A percentile compares a stretch with the other conserved stretches of the same genome.
phyloP scores from a whole-genome alignment of 2,888 invertebrate genomes.

The Myathropa florea region DNA sequence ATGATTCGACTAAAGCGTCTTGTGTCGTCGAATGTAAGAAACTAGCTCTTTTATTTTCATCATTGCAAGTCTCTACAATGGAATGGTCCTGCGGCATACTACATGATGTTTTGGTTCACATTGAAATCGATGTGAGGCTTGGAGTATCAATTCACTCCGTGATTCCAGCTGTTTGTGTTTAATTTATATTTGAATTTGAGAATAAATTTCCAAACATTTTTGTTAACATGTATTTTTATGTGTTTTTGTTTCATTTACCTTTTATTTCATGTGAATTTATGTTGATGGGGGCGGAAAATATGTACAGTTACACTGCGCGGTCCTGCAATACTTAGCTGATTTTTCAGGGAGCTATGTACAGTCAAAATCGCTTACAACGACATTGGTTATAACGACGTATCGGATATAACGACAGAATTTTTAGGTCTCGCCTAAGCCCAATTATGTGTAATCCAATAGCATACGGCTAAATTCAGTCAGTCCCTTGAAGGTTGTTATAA shows the following conservation, averaged over 20 bases:
- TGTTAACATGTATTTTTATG: background rate
- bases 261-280: background rate
- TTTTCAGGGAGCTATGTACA: no score
- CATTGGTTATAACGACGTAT: no score
- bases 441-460: no score
- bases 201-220: background rate
- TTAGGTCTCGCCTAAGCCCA: no score
- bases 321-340: no score
- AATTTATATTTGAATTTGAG: slow-evolving; percentile 32
- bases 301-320: no score
- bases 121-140: slow-evolving; percentile 87
- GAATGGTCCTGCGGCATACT: slow-evolving; percentile 89
- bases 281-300: no score
- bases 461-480: no score
- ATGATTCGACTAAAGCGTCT: slow-evolving; percentile 80
- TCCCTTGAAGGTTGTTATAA: no score
- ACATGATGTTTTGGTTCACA: slow-evolving; percentile 87
- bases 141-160: slow-evolving; percentile 90
- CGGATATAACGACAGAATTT: no score
- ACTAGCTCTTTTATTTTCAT: slow-evolving; percentile 88
- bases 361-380: no score
- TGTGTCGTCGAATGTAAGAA: slow-evolving; percentile 90
- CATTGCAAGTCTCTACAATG: slow-evolving; percentile 88
- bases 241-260: background rate
- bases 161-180: slow-evolving; percentile 85